Conservation (phyloP, 1,140 invertebrate species). For the Paraescarpia echinospica region DNA sequence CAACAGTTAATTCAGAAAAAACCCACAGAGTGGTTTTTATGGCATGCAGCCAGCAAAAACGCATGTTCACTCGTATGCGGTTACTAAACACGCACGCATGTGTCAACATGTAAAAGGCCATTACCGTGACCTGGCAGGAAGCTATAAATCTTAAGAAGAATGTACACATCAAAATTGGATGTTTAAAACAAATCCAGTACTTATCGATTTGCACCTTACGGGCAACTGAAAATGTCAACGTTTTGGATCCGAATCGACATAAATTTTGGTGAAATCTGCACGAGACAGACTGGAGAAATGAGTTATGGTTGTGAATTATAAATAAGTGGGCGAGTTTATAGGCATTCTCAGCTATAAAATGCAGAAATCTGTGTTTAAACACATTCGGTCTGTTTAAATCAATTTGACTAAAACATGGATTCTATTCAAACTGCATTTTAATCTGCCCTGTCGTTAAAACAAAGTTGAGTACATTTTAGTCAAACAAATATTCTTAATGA, state of each 20-base stretch:
- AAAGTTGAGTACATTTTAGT: background rate
- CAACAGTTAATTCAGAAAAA: constrained; percentile 6
- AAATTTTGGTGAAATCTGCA: background rate
- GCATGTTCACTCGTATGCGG: background rate
- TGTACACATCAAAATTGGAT: background rate
- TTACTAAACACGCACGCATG: background rate
- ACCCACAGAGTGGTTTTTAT: background rate
- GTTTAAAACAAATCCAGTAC: background rate
- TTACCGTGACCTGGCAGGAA: background rate
- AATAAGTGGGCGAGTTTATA: background rate
- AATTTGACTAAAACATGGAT: background rate
- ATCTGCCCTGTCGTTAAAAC: background rate
- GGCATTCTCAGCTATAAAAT: background rate
- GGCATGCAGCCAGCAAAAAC: background rate
- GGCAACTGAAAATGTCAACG: background rate
- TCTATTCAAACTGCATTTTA: background rate
- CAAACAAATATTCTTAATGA: background rate
- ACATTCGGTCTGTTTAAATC: background rate
- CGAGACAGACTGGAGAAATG: background rate
- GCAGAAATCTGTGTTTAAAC: background rate
- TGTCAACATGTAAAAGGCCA: background rate
- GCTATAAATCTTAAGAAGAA: background rate
- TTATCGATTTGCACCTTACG: background rate
- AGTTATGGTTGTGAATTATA: background rate
- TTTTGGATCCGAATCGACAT: background rate